Base-by-base conservation (phyloP, 2,888 invertebrate genomes). In the Tricholauxania praeusta region DNA sequence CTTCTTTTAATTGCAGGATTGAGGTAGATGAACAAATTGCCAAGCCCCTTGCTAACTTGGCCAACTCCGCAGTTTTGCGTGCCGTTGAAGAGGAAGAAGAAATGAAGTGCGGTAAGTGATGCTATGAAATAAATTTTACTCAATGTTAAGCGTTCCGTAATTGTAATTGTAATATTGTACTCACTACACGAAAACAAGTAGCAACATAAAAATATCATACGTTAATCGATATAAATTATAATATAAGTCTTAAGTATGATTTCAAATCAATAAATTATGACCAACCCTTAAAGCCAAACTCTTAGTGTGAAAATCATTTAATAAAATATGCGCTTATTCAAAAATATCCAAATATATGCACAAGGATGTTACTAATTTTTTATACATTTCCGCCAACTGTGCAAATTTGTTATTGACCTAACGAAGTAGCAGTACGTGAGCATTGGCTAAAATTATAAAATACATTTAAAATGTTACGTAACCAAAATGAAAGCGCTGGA, bases 21-120 rank as follows among this genome's bases (percentile, higher is more conserved):
- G 93, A 95, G 88, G 93, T 94, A 88, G 91, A 91, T 85, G 91
- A 93, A 78, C 90, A 91, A 79, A 88, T 83, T 68, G 62, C 82
- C 65, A 94, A 94, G 84, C 94, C 95, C 74, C 89, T 91, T 66
- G n/a, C n/a, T n/a, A 95, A 95, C 87, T 90, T 95, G 82, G 94
- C 94, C 83, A 94, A 95, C 87, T 95, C 95, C 65, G 94, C 94
- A 64, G 95, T 95, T 71, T 89, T 95, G 80, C 91, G 93, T 78
- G 94, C 95, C 92, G 90, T 95, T 75, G 94, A 95, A 84, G 95
- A 95, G 86, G 94, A 95, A 86, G 94, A 95, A 85, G 88, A 89
- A 79, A 89, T 92, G 81, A 92, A 91, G 85, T 85, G 90, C 90
- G 80, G 87, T 89, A 83, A 91, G 93, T 92, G 22, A 62, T 48